Base-by-base conservation (phyloP, 2,888 invertebrate species). In the Oligia strigilis region DNA sequence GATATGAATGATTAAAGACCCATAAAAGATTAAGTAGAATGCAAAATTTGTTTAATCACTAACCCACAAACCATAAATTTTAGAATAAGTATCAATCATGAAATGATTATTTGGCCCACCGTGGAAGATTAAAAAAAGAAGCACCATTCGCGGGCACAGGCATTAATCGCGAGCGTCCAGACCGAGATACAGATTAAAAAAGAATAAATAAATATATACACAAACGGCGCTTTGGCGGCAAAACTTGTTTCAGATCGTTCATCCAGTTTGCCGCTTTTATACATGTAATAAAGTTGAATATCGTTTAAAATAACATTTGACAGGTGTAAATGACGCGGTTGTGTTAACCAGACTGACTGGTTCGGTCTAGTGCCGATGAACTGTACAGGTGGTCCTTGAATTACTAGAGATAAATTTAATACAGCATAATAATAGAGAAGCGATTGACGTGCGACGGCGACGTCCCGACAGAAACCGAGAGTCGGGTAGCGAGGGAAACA, bases 321-420 rank as follows among this genome's bases (percentile, higher is more conserved):
- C 93, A 94, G 91, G 94, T 94, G 94, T 94, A 94, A 94, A 95
- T 93, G 93, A 94, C 90, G 91, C 92, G 93, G 94, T 93, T 90
- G 90, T 92, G 93, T 95, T 94, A 95, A 96, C 96, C 95, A 95
- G 96, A 94, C 93, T 89, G 91, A 95, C 96, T 94, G 95, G 96
- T 95, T 92, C 92, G 72, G 78, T 91, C 91, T 95, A 95, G 95
- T 94, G 95, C 94, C 96, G 95, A 94, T 96, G 96, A 96, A 96
- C 96, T 94, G 94, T 93, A 93, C 95, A 95, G 95, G 95, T 95
- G 96, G 96, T 94, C 96, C 95, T 95, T 96, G 96, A 95, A 95
- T 95, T 95, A 96, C 94, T 95, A 94, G 93, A 95, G 94, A 96
- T 96, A 95, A 94, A 95, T 94, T 94, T 94, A 96, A 95, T 96